Evolutionary conservation across 2,888 invertebrate species (phyloP).

Genomic region (Cryptosula pallasiana): DNA sequence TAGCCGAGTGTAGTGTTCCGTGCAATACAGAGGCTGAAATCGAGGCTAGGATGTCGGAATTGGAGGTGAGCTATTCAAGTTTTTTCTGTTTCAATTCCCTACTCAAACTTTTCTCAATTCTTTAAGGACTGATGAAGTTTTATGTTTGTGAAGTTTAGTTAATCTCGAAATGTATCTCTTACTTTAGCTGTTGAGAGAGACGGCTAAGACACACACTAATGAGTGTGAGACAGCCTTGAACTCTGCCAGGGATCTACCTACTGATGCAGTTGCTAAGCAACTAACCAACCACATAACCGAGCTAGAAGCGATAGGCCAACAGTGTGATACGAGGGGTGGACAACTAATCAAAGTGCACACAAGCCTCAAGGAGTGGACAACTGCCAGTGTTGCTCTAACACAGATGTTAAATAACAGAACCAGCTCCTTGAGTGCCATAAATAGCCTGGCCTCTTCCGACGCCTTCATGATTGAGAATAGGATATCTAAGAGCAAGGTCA

Average conservation of each 20-base stretch:
- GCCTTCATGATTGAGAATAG: conserved; percentile 18
- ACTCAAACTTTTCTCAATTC: too few species aligned
- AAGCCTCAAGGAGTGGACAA: not conserved
- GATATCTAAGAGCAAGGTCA: conserved; percentile 17
- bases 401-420: not conserved
- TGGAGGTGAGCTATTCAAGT: not conserved
- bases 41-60: conserved; percentile 4
- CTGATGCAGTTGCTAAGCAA: not conserved
- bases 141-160: too few species aligned
- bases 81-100: too few species aligned
- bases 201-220: not conserved
- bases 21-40: conserved; percentile 3
- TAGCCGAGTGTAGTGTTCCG: not conserved
- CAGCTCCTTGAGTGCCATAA: not conserved
- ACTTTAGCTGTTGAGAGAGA: not conserved
- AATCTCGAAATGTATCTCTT: too few species aligned
- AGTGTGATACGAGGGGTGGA: not conserved
- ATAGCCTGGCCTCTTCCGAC: conserved; percentile 9
- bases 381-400: not conserved
- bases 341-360: not conserved
- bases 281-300: not conserved
- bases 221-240: not conserved
- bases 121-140: too few species aligned
- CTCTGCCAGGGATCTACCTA: not conserved
- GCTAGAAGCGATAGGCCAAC: not conserved